Evolutionary conservation across 1,140 invertebrate genomes (phyloP).

Genomic region (Phymorhynchus buccinoides): DNA sequence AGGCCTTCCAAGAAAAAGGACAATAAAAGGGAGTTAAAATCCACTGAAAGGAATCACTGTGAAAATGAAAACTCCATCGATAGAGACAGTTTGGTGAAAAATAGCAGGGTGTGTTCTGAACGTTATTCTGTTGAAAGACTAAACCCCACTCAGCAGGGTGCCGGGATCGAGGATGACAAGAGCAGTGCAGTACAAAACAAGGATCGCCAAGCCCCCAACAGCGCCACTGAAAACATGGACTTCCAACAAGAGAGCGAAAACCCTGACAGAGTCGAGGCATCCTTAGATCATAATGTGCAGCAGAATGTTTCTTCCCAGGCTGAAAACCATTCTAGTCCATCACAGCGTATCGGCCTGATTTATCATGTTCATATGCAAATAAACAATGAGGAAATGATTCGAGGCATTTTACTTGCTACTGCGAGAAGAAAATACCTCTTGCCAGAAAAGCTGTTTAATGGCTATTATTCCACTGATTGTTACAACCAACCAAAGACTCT

Average conservation of each 20-base stretch:
- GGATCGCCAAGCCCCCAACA: background rate
- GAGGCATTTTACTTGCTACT: background rate
- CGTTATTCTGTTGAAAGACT: too few species aligned
- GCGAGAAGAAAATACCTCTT: background rate
- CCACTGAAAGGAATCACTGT: background rate
- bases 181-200: background rate
- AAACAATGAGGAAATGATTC: background rate
- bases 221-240: background rate
- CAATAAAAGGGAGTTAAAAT: background rate
- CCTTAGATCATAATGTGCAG: background rate
- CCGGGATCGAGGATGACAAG: background rate
- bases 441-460: background rate
- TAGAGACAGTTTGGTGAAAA: too few species aligned
- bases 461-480: background rate
- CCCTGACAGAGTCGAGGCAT: background rate
- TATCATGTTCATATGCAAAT: background rate
- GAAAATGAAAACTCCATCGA: too few species aligned
- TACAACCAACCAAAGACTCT: background rate
- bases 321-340: background rate
- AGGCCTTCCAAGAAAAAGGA: background rate
- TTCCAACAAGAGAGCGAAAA: background rate
- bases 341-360: background rate
- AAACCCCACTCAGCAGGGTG: background rate
- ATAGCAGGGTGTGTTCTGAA: too few species aligned
- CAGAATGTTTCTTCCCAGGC: background rate